phyloP scores from a whole-genome alignment of 2,888 invertebrate genomes.

The Steinernema scapterisci region DNA sequence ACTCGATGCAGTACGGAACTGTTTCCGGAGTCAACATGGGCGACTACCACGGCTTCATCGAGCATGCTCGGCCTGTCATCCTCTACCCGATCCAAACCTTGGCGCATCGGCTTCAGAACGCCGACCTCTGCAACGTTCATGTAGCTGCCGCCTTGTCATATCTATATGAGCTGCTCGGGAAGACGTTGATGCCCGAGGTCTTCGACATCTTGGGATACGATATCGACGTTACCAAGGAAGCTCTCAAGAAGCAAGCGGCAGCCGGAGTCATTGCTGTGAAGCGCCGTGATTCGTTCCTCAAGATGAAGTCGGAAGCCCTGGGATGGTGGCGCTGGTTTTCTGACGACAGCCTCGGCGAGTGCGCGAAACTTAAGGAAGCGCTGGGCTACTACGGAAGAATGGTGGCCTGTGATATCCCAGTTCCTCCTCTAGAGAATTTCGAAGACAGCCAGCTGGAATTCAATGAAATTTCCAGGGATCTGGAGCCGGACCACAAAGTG shows the following conservation, averaged over 20 bases:
- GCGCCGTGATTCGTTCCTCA: neutral
- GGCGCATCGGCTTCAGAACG: neutral
- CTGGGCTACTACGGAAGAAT: neutral
- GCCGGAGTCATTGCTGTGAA: neutral
- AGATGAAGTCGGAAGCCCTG: neutral
- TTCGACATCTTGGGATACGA: neutral
- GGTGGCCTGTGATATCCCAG: neutral
- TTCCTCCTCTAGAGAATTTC: neutral
- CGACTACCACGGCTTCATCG: neutral
- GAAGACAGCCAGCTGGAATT: slow-evolving; percentile 1
- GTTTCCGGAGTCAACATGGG: neutral
- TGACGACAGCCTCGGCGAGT: neutral
- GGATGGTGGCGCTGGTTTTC: neutral
- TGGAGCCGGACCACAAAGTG: neutral
- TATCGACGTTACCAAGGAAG: neutral
- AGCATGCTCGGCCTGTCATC: neutral
- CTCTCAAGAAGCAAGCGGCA: neutral
- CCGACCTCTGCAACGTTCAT: slow-evolving; percentile 10
- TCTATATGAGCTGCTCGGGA: neutral
- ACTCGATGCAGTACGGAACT: neutral
- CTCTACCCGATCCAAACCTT: neutral
- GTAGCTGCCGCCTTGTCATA: neutral
- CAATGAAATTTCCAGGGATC: neutral
- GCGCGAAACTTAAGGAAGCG: neutral
- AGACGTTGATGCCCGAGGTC: neutral